A percentile compares a stretch with the other conserved stretches of the same genome.
These are phyloP conservation scores for Streptopelia turtur DNA, from an alignment of 2,797 vertebrate species.

Conservation along the genomic window DNA sequence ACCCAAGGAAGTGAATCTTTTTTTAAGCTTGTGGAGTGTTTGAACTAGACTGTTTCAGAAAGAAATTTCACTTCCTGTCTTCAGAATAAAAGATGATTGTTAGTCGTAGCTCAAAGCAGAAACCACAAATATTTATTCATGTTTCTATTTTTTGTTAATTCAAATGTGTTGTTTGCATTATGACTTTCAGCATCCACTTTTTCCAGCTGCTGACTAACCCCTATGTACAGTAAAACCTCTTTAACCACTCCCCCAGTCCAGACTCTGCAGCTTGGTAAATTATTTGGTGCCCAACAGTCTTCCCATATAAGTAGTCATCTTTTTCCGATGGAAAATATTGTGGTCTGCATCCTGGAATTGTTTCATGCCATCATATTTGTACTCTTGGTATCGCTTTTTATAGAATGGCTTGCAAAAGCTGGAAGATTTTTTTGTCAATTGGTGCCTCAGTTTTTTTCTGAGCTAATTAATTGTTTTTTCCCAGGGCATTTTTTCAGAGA, in stretches of 20 bases:
- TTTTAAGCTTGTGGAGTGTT: not conserved
- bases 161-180: not conserved
- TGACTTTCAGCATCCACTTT: not conserved
- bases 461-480: not conserved
- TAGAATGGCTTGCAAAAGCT: not conserved
- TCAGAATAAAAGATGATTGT: not conserved
- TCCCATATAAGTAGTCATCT: not conserved
- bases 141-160: not conserved
- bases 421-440: not conserved
- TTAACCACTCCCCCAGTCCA: fast-evolving
- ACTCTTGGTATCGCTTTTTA: not conserved
- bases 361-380: not conserved
- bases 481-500: not conserved
- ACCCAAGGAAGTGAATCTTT: not conserved
- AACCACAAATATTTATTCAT: not conserved
- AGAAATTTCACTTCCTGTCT: not conserved
- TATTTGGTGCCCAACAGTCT: not conserved
- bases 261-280: not conserved
- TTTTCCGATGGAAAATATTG: not conserved
- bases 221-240: not conserved
- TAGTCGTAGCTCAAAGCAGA: not conserved
- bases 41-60: not conserved
- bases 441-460: not conserved
- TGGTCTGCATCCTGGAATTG: not conserved
- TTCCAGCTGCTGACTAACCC: not conserved